A percentile compares a stretch with the other conserved stretches of the same genome.
Evolutionary conservation across 2,113 vertebrate species (phyloP).

Genomic region (Aptenodytes patagonicus): DNA sequence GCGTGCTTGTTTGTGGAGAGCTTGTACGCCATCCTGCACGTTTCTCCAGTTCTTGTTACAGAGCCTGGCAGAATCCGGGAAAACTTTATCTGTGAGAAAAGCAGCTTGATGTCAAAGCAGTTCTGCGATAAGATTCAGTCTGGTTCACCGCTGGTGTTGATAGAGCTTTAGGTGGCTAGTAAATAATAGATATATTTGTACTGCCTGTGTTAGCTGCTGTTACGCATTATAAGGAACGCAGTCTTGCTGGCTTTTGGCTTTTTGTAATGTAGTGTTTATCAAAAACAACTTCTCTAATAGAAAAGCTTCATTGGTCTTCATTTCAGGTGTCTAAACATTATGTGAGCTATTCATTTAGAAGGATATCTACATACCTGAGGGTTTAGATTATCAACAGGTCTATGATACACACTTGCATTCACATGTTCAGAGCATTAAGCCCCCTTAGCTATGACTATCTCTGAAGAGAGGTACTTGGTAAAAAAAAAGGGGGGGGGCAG

Average conservation of each 20-base stretch:
- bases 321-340: neutral
- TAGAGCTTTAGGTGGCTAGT: constrained; percentile 33
- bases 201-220: constrained; percentile 4
- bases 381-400: neutral
- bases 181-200: constrained; percentile 52
- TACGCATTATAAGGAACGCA: neutral
- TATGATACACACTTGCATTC: neutral
- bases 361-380: neutral
- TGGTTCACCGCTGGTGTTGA: neutral
- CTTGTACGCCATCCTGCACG: neutral
- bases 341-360: neutral
- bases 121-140: constrained; percentile 61
- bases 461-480: constrained; percentile 35
- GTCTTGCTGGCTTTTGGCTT: neutral
- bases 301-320: neutral
- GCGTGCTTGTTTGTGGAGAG: neutral
- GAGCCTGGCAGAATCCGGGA: neutral
- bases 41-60: neutral
- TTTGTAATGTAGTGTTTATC: neutral
- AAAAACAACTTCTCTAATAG: neutral
- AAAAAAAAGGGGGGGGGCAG: neutral
- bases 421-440: neutral
- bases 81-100: constrained; percentile 23
- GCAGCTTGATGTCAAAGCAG: constrained; percentile 20
- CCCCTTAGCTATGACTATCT: neutral